Conservation (phyloP, 2,113 vertebrate species). For the Oncorhynchus tshawytscha region DNA sequence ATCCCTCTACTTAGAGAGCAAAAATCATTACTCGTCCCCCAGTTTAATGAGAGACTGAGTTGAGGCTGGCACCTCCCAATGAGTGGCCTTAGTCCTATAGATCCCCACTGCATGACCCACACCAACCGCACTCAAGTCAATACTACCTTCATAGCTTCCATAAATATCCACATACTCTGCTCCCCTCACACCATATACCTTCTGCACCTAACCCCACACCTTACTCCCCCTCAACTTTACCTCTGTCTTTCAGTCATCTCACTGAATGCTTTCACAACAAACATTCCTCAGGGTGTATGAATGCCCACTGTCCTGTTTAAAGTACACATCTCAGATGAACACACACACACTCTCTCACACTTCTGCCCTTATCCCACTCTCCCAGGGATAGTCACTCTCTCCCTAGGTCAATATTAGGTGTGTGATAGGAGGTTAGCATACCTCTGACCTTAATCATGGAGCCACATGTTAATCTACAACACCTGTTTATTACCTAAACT, state of each 20-base stretch:
- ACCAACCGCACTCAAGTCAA: not conserved
- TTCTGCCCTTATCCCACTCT: slow-evolving; percentile 40
- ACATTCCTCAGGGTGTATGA: slow-evolving; percentile 27
- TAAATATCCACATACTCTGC: not conserved
- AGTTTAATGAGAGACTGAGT: slow-evolving; percentile 34
- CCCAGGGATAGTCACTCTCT: slow-evolving; percentile 36
- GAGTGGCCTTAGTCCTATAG: slow-evolving; percentile 28
- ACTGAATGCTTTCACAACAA: not conserved
- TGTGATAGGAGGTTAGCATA: slow-evolving; percentile 41
- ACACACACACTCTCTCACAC: slow-evolving; percentile 8
- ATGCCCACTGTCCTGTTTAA: not conserved
- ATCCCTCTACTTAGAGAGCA: not conserved
- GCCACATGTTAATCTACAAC: slow-evolving; percentile 25
- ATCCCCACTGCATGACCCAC: not conserved
- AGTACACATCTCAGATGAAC: slow-evolving; percentile 1
- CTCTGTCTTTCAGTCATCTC: not conserved
- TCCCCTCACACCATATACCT: not conserved
- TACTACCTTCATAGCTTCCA: too few relatives aligned
- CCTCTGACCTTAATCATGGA: slow-evolving; percentile 18
- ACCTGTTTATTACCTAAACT: too few relatives aligned
- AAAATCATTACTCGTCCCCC: slow-evolving; percentile 30
- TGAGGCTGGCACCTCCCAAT: slow-evolving; percentile 35
- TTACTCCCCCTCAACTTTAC: not conserved
- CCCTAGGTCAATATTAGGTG: slow-evolving; percentile 51
- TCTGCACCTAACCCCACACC: not conserved